Percentiles rank a stretch among this genome's conserved stretches.
phyloP scores from a whole-genome alignment of 2,113 vertebrate genomes.

The Choloepus hoffmanni region DNA sequence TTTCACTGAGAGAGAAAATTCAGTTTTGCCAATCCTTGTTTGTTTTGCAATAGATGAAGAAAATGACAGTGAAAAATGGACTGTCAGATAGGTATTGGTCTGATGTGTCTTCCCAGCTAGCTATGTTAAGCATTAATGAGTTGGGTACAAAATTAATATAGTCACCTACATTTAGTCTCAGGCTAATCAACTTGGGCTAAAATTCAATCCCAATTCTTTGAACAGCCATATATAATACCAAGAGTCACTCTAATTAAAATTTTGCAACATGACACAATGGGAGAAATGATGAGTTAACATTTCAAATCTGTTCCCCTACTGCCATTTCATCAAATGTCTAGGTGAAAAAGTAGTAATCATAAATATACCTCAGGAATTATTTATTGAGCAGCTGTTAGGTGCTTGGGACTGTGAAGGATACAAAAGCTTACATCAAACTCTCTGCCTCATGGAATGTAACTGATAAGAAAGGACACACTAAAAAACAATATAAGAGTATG shows the following conservation, averaged over 20 bases:
- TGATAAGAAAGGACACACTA: not conserved
- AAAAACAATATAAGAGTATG: not conserved
- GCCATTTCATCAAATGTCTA: constrained; percentile 71
- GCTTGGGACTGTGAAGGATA: not conserved
- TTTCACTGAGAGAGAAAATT: constrained; percentile 62
- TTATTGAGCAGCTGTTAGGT: not conserved
- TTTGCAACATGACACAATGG: constrained; percentile 64
- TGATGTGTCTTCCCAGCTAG: constrained; percentile 63
- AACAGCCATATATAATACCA: constrained; percentile 74
- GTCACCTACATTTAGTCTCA: constrained; percentile 56
- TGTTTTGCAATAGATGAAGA: constrained; percentile 70
- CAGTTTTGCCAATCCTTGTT: constrained; percentile 71
- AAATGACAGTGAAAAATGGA: constrained; percentile 78
- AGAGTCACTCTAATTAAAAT: constrained; percentile 77
- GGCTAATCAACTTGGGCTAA: constrained; percentile 80
- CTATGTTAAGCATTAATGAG: constrained; percentile 73
- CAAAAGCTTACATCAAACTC: not conserved
- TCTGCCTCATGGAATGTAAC: not conserved
- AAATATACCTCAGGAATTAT: constrained; percentile 26
- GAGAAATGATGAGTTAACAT: constrained; percentile 80
- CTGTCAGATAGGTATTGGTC: constrained; percentile 69
- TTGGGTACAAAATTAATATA: constrained; percentile 58
- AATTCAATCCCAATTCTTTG: constrained; percentile 79
- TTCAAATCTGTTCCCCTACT: not conserved
- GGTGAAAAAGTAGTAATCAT: constrained; percentile 70